A percentile compares a stretch with the other conserved stretches of the same genome.
Conservation (phyloP, 2,797 vertebrate species). For the Dermochelys coriacea region DNA sequence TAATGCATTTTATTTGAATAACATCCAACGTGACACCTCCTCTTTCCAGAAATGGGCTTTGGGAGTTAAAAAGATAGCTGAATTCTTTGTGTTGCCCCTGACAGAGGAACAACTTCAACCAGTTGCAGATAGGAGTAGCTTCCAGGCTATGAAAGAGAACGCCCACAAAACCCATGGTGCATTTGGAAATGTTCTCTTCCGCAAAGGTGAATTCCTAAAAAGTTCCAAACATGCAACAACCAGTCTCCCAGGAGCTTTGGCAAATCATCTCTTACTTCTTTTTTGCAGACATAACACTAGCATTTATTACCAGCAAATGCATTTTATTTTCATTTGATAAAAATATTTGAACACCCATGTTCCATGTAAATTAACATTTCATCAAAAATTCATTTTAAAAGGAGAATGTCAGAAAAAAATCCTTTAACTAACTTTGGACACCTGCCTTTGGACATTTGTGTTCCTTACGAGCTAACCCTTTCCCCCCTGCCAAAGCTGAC, state of each 20-base stretch:
- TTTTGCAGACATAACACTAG: background rate
- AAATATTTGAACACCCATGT: too few relatives aligned
- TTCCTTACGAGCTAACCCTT: too few relatives aligned
- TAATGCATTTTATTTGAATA: background rate
- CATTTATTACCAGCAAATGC: background rate
- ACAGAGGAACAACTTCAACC: constrained; percentile 77
- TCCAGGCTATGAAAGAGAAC: constrained; percentile 79
- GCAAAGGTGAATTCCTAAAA: constrained; percentile 73
- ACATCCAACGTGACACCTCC: background rate
- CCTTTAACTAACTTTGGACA: too few relatives aligned
- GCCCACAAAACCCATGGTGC: constrained; percentile 63
- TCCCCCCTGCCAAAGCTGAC: too few relatives aligned
- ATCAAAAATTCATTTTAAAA: too few relatives aligned
- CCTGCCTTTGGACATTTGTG: too few relatives aligned
- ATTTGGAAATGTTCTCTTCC: constrained; percentile 65
- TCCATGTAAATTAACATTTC: too few relatives aligned
- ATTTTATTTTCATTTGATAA: too few relatives aligned
- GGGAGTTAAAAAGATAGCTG: constrained; percentile 76
- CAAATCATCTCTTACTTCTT: background rate
- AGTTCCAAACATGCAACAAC: background rate
- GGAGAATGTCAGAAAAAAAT: too few relatives aligned
- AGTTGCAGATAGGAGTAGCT: constrained; percentile 77
- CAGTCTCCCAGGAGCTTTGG: background rate
- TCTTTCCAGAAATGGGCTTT: constrained; percentile 73
- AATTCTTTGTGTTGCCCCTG: constrained; percentile 80